phyloP scores from a whole-genome alignment of 2,113 vertebrate genomes.

The Pongo abelii region DNA sequence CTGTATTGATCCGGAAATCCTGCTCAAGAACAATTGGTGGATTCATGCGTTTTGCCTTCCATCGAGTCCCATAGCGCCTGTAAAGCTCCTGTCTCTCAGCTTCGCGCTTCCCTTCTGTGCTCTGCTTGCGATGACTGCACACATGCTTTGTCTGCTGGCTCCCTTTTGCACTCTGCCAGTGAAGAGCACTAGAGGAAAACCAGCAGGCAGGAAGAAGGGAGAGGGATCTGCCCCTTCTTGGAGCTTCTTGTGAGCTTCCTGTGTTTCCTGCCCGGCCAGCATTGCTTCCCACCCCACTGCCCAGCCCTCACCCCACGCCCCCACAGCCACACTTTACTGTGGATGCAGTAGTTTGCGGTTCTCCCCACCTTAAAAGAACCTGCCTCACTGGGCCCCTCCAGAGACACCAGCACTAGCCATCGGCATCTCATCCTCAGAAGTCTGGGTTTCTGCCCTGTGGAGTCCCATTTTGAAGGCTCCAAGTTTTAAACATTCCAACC shows the following conservation, averaged over 20 bases:
- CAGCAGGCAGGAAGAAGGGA: neutral
- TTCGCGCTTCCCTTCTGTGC: neutral
- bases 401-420: neutral
- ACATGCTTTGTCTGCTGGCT: neutral
- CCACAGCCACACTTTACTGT: neutral
- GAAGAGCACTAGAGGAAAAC: neutral
- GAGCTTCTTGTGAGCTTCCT: neutral
- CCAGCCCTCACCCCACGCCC: neutral
- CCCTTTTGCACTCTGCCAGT: neutral
- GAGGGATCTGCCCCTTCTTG: neutral
- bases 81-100: neutral
- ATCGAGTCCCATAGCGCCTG: neutral
- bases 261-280: neutral
- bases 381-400: neutral
- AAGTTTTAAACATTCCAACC: neutral
- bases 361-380: neutral
- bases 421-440: neutral
- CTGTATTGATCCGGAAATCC: neutral
- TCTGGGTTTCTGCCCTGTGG: neutral
- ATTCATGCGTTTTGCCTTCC: neutral
- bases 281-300: neutral
- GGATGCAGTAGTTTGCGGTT: neutral
- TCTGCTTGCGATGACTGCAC: accelerated
- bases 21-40: neutral
- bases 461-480: neutral